These are phyloP conservation scores for Chinchilla lanigera DNA, from an alignment of 2,113 vertebrate species.

Conservation along the genomic window DNA sequence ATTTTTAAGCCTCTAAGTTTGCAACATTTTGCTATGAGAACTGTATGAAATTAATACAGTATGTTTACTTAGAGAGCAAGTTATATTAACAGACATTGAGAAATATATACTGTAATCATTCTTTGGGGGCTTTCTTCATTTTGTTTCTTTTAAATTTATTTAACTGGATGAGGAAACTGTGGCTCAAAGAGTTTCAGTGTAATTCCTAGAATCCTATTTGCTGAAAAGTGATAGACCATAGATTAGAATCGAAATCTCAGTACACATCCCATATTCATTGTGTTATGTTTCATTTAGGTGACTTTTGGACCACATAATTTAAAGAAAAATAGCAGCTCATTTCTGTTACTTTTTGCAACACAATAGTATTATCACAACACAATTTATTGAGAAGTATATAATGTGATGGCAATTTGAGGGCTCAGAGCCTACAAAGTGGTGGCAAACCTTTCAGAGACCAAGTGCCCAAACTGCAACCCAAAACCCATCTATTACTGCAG, in stretches of 20 bases:
- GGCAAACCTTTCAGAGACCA: neutral
- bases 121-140: neutral
- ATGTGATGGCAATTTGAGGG: neutral
- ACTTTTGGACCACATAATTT: neutral
- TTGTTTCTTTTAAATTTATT: neutral
- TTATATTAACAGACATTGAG: neutral
- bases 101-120: neutral
- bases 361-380: neutral
- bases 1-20: neutral
- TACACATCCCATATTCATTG: neutral
- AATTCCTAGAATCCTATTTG: neutral
- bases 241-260: neutral
- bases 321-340: neutral
- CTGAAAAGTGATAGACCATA: neutral
- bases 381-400: neutral
- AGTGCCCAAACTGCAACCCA: neutral
- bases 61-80: neutral
- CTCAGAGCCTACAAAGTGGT: neutral
- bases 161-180: neutral
- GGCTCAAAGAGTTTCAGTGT: neutral
- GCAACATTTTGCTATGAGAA: neutral
- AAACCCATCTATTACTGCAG: neutral
- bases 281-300: neutral
- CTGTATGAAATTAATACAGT: neutral
- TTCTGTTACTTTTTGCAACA: neutral